Conservation (phyloP, 1,140 invertebrate species). For the Neotoxoptera formosana region DNA sequence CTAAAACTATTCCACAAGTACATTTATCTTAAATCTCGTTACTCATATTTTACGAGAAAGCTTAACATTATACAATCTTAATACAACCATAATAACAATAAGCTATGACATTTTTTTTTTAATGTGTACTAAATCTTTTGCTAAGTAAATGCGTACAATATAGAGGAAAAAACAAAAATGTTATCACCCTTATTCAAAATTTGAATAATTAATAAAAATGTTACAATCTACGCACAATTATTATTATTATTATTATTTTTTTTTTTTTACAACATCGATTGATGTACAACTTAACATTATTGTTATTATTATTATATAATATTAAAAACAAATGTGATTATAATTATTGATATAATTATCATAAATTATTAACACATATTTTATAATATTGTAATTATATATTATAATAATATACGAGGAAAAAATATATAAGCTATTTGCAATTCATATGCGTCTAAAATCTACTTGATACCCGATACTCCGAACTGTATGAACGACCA, state of each 20-base stretch:
- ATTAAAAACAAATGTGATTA: neutral
- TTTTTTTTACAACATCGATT: constrained; percentile 25
- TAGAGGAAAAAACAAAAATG: neutral
- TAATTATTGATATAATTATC: constrained; percentile 29
- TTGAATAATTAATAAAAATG: neutral
- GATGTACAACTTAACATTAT: constrained; percentile 32
- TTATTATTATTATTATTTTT: neutral
- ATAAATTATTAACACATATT: constrained; percentile 18
- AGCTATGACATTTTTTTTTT: constrained; percentile 15
- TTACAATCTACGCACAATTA: constrained; percentile 34
- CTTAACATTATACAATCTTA: neutral
- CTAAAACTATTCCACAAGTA: constrained; percentile 36
- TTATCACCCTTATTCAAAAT: constrained; percentile 44
- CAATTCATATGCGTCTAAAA: constrained; percentile 57
- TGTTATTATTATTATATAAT: neutral
- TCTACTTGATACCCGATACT: constrained; percentile 58
- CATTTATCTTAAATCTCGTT: neutral
- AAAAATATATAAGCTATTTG: constrained; percentile 49
- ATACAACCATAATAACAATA: constrained; percentile 44
- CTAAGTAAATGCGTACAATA: constrained; percentile 14
- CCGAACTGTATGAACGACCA: constrained; percentile 58
- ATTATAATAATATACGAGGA: constrained; percentile 33
- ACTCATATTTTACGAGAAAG: neutral
- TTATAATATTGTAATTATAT: constrained; percentile 35
- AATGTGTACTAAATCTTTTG: neutral